Percentiles rank a stretch among this genome's conserved stretches.
phyloP scores from a whole-genome alignment of 2,113 vertebrate species.

The Chiloscyllium plagiosum region DNA sequence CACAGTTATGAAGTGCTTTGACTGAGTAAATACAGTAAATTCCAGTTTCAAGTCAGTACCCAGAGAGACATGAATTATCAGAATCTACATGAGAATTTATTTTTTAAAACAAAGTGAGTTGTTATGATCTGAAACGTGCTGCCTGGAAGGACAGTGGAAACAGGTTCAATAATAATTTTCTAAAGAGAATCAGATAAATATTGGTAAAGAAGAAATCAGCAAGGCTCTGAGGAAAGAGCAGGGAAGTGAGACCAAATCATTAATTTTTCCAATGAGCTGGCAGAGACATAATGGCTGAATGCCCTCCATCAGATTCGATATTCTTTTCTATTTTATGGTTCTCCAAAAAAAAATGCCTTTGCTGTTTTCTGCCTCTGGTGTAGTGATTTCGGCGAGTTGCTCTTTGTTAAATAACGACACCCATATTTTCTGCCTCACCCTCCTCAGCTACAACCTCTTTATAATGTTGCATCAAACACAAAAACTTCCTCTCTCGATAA shows the following conservation, averaged over 20 bases:
- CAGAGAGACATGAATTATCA: not conserved
- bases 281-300: not conserved
- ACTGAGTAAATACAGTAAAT: not conserved
- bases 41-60: not conserved
- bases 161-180: not conserved
- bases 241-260: not conserved
- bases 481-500: not conserved
- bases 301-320: not conserved
- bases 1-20: not conserved
- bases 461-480: not conserved
- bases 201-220: not conserved
- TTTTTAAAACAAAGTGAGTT: not conserved
- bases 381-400: not conserved
- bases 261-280: not conserved
- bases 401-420: not conserved
- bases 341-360: too few relatives aligned
- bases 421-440: not conserved
- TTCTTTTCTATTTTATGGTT: not conserved
- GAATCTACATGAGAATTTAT: not conserved
- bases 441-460: not conserved
- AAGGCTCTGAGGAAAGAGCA: not conserved
- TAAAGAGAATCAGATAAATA: not conserved
- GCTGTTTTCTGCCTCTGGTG: not conserved
- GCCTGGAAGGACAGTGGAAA: too few relatives aligned
- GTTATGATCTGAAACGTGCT: too few relatives aligned